These are phyloP conservation scores for Oryzias dopingdopingensis DNA, from an alignment of 2,797 vertebrate genomes.

Conservation along the genomic window DNA sequence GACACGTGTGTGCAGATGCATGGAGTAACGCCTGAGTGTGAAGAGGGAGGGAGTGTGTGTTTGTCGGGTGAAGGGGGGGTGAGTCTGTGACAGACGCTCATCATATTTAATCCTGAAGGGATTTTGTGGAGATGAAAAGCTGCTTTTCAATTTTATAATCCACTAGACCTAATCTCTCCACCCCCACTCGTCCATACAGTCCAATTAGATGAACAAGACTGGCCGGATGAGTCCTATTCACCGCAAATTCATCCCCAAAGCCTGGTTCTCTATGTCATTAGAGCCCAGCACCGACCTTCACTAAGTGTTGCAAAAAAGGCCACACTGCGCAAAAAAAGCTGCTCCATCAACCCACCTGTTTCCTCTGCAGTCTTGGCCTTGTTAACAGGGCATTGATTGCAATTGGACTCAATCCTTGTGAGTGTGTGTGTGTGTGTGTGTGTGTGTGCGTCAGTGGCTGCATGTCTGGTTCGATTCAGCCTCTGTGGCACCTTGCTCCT, in stretches of 20 bases:
- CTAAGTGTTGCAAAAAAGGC: conserved; percentile 13
- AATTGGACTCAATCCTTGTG: conserved; percentile 30
- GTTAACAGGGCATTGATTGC: conserved; percentile 65
- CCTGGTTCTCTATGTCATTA: conserved; percentile 25
- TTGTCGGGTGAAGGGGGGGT: conserved; percentile 17
- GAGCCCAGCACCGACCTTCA: conserved; percentile 52
- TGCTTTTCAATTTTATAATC: conserved; percentile 79
- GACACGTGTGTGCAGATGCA: not conserved
- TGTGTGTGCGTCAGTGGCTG: conserved; percentile 23
- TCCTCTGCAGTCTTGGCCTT: conserved; percentile 68
- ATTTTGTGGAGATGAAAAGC: conserved; percentile 76
- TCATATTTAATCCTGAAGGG: conserved; percentile 75
- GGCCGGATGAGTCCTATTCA: conserved; percentile 42
- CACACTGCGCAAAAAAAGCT: conserved; percentile 45
- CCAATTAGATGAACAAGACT: conserved; percentile 70
- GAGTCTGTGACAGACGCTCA: conserved; percentile 70
- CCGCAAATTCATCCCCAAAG: conserved; percentile 37
- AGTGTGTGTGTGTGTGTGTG: conserved; percentile 25
- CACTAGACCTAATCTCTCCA: conserved; percentile 68
- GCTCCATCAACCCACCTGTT: conserved; percentile 58
- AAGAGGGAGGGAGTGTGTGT: conserved; percentile 35
- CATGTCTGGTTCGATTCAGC: conserved; percentile 58
- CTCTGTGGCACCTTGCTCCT: conserved; percentile 47
- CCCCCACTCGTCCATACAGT: conserved; percentile 53
- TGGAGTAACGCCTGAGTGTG: conserved; percentile 29